Conservation (phyloP, 2,113 vertebrate genomes). For the Lepus europaeus region DNA sequence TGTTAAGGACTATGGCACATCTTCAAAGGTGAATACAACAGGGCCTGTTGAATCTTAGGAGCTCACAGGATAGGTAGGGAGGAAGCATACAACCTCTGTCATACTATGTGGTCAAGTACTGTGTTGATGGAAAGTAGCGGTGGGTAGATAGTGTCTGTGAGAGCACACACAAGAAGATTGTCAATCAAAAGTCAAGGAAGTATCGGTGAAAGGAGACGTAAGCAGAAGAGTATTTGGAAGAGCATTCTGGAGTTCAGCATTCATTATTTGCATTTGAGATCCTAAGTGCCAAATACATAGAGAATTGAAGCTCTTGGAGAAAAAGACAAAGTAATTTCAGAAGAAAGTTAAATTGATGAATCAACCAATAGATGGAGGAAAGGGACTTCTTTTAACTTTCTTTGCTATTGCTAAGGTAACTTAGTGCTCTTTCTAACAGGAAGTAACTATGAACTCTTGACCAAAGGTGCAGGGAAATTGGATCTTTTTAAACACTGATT, state of each 20-base stretch:
- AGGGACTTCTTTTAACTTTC: slow-evolving; percentile 64
- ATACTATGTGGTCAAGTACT: neutral
- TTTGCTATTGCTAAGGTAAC: slow-evolving; percentile 61
- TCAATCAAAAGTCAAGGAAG: neutral
- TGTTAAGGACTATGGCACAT: slow-evolving; percentile 19
- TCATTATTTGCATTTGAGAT: slow-evolving; percentile 47
- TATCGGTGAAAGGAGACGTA: neutral
- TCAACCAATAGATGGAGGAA: slow-evolving; percentile 19
- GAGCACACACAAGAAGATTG: neutral
- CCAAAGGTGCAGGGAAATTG: slow-evolving; percentile 75
- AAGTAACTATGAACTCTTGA: slow-evolving; percentile 77
- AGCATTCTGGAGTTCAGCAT: neutral
- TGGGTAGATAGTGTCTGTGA: neutral
- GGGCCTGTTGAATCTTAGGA: slow-evolving; percentile 5
- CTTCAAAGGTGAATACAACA: slow-evolving; percentile 49
- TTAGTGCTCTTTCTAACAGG: slow-evolving; percentile 63
- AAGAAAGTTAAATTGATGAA: slow-evolving; percentile 53
- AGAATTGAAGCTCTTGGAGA: slow-evolving; percentile 39
- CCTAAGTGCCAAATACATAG: slow-evolving; percentile 25
- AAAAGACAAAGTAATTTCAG: slow-evolving; percentile 40
- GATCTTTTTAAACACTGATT: slow-evolving; percentile 75
- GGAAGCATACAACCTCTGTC: neutral
- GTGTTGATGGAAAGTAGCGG: neutral
- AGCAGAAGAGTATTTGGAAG: neutral
- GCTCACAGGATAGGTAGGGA: neutral